Evolutionary conservation across 1,140 invertebrate species (phyloP), one percentile per base, ranked within the genome.

Genomic region (Ephestia elutella): DNA sequence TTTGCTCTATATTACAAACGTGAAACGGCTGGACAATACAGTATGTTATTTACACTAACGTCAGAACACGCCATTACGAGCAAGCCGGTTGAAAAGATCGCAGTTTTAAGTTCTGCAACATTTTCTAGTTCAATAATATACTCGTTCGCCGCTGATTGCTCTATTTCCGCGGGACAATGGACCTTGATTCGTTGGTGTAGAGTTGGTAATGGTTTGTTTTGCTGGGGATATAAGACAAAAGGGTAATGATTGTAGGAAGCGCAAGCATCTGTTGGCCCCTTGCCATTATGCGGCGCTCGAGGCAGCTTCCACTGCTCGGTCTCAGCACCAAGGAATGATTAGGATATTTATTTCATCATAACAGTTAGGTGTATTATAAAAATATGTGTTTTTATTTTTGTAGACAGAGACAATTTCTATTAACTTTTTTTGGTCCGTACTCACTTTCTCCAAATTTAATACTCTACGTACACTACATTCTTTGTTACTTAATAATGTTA

Each of bases 121-220:
- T 77, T 81, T 74, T 75, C 72, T 65, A 74, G 66, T 71, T 71
- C 70, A 71, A 76, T 73, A 78, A 73, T 73, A 65, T 70, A 75
- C 65, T 73, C 68, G 68, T 71, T 76, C 60, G 63, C 55, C 54
- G 63, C 58, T 71, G 70, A 76, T 70, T 73, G 59, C 54, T 57
- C 30, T 57, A 15, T 0, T 11, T 25, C 20, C 19, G 28, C 13
- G 7, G 8, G 20, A 68, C 49, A 62, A 35, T 65, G 15, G 11
- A 15, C 55, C 64, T 63, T 65, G 19, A 48, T 0, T 28, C 4
- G 11, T 38, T 11, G 49, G 32, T 21, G 48, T 70, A 70, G 51
- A 54, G 60, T 72, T 53, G 3, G 20, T 60, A 58, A 60, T 63
- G 0, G 44, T 0, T 57, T 56, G 54, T 20, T 3, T 48, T 21